Evolutionary conservation across 2,797 vertebrate genomes (phyloP).

Genomic region (Megaceryle alcyon): DNA sequence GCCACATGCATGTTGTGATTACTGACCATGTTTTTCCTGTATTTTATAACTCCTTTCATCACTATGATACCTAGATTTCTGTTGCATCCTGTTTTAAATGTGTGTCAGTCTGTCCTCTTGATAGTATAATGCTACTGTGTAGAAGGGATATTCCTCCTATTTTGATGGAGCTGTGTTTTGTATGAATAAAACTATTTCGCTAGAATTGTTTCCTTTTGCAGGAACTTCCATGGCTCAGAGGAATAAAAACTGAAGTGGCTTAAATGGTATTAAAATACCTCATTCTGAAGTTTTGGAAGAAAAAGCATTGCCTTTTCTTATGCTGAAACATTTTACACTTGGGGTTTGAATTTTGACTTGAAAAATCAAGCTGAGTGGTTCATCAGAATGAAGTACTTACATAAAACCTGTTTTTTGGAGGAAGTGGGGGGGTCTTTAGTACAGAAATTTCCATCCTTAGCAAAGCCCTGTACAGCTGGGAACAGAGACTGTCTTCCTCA

Average conservation of each 20-base stretch:
- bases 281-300: neutral
- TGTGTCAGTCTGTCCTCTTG: neutral
- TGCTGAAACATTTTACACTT: neutral
- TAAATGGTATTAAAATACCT: neutral
- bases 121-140: neutral
- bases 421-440: neutral
- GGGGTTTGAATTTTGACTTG: neutral
- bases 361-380: neutral
- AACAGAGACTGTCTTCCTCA: neutral
- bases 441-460: neutral
- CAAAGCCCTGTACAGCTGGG: neutral
- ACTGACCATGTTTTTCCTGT: neutral
- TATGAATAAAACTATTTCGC: neutral
- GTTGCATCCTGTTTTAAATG: neutral
- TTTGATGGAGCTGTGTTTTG: neutral
- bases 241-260: neutral
- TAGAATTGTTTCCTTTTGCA: neutral
- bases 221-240: neutral
- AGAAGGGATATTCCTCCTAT: neutral
- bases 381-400: neutral
- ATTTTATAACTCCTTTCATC: neutral
- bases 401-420: neutral
- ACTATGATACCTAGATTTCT: neutral
- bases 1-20: neutral
- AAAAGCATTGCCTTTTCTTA: neutral